phyloP scores from a whole-genome alignment of 2,113 vertebrate species.

The Megaceryle maxima region DNA sequence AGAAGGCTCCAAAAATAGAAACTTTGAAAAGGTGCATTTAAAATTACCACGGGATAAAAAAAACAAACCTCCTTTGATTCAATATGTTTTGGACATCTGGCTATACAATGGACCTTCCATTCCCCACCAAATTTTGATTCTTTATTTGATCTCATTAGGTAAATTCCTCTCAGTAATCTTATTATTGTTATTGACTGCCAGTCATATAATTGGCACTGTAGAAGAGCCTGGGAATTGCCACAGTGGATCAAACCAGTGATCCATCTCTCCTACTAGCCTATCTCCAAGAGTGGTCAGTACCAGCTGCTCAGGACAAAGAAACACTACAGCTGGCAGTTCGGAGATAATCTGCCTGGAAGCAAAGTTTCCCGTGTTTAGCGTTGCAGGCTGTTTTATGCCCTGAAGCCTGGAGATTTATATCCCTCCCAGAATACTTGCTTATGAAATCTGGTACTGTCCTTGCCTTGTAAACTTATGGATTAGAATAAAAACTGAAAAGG shows the following conservation, averaged over 20 bases:
- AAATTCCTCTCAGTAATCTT: conserved; percentile 49
- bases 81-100: conserved; percentile 16
- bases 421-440: not conserved
- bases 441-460: not conserved
- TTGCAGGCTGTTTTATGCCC: not conserved
- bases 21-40: not conserved
- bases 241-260: conserved; percentile 52
- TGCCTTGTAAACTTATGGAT: not conserved
- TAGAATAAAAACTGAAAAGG: not conserved
- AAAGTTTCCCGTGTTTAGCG: conserved; percentile 21
- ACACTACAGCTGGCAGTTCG: conserved; percentile 31
- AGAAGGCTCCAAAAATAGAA: not conserved
- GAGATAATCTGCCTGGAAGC: conserved; percentile 52
- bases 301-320: conserved; percentile 64
- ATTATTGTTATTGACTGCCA: conserved; percentile 50
- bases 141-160: conserved; percentile 57
- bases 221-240: conserved; percentile 61
- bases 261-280: conserved; percentile 28
- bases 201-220: conserved; percentile 45
- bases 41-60: not conserved
- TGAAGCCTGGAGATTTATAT: conserved; percentile 1
- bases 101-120: not conserved
- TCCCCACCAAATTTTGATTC: conserved; percentile 37
- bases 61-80: not conserved
- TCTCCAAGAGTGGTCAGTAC: conserved; percentile 54